Base-by-base conservation (phyloP, 2,113 vertebrate species). In the Gymnobelideus leadbeateri region DNA sequence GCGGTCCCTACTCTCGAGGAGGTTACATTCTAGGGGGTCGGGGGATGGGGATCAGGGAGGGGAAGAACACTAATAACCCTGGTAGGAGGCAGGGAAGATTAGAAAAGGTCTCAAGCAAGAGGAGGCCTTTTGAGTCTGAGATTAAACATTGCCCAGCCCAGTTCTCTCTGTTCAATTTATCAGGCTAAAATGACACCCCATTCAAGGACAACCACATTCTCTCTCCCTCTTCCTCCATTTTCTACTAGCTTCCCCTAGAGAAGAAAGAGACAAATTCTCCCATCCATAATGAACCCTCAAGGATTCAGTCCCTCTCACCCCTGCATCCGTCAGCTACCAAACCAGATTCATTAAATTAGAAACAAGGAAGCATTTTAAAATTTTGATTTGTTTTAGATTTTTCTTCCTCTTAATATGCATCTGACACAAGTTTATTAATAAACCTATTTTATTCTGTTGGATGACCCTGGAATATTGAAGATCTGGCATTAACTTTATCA, bases 401-500 rank as follows among this genome's bases (percentile, higher is more conserved):
- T 92, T 43, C 93, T 90, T 95, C 89, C 26, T 91, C 49, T 94
- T 90, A 49, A 31, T 94, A 57, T 43, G 9, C 49, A 37, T n/a
- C 10, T 94, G 19, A 52, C 51, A 93, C 94, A 52, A n/a, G 93
- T 3, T 84, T 53, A 51, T 68, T 11, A 95, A 91, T 91, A 95
- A 96, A 93, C 0, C 25, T 28, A 91, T 91, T 61, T 50, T 91
- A 46, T 89, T 94, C 94, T 57, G 37, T 95, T 92, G 92, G 51
- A 47, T 92, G 91, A 49, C 51, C 51, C 7, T 91, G 24, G 4
- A 84, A 43, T 61, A 91, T 21, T 51, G 95, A 10, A 92, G 43
- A 97, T 93, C 93, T 57, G 37, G 93, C 37, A 61, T 26, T 93
- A 95, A 37, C 46, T 57, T 91, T 47, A 91, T 95, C 6, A 91